Conservation (phyloP, 2,113 vertebrate species). For the Oryzias melastigma region DNA sequence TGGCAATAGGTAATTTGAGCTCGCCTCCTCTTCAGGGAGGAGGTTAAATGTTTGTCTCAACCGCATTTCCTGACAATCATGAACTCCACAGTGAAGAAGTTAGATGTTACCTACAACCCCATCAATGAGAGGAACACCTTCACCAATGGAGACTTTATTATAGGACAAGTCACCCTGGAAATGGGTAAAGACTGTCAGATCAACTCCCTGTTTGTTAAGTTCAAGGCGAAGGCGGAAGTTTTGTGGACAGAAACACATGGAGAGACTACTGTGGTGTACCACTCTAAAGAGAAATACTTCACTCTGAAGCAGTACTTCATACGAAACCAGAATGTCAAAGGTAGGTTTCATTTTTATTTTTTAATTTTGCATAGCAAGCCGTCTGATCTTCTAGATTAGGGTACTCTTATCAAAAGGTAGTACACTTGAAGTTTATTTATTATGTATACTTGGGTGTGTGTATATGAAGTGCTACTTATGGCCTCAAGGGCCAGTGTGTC, state of each 20-base stretch:
- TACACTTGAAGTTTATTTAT: no score
- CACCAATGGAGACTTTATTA: constrained; percentile 57
- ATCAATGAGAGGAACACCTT: constrained; percentile 56
- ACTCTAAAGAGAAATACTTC: constrained; percentile 72
- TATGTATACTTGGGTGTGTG: no score
- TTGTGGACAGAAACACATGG: constrained; percentile 59
- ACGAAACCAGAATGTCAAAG: background rate
- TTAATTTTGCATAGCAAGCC: no score
- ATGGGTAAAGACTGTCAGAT: constrained; percentile 58
- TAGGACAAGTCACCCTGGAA: constrained; percentile 61
- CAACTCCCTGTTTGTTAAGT: constrained; percentile 49
- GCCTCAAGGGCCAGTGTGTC: no score
- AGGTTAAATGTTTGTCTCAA: no score
- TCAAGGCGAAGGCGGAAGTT: constrained; percentile 71
- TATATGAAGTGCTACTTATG: no score
- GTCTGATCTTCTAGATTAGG: no score
- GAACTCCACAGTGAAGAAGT: constrained; percentile 51
- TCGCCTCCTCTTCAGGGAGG: no score
- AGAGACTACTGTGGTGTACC: constrained; percentile 22
- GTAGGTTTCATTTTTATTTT: constrained; percentile 20
- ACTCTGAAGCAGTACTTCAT: constrained; percentile 61
- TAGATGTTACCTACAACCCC: constrained; percentile 50
- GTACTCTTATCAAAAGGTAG: no score
- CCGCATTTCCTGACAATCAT: constrained; percentile 19
- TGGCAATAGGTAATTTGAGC: no score